Conservation (phyloP, 1,140 invertebrate species). For the Agraylea sexmaculata region DNA sequence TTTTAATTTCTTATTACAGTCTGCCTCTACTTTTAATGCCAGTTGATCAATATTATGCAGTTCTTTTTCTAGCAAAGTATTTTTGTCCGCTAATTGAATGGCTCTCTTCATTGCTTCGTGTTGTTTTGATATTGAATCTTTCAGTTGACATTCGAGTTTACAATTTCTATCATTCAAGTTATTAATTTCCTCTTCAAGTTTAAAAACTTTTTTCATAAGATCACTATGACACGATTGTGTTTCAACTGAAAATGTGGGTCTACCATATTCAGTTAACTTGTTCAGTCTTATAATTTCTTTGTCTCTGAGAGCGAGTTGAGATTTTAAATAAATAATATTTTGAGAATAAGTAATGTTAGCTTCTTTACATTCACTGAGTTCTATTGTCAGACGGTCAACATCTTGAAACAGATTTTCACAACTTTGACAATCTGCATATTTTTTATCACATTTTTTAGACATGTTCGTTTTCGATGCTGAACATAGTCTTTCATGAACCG, state of each 20-base stretch:
- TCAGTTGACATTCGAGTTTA: conserved; percentile 12
- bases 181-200: conserved; percentile 40
- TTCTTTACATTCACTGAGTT: conserved; percentile 26
- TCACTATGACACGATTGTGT: too few species aligned
- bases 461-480: conserved; percentile 22
- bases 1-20: conserved; percentile 42
- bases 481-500: conserved; percentile 23
- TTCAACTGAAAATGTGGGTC: conserved; percentile 40
- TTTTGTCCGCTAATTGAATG: conserved; percentile 52
- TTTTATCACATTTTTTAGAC: conserved; percentile 23
- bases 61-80: conserved; percentile 52
- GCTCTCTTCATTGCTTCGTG: conserved; percentile 62
- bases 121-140: conserved; percentile 50
- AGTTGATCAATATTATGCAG: conserved; percentile 53
- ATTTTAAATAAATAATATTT: conserved; percentile 32
- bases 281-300: conserved; percentile 51
- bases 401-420: conserved; percentile 8
- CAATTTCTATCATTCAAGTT: conserved; percentile 25
- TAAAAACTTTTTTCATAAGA: conserved; percentile 45
- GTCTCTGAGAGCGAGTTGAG: conserved; percentile 39
- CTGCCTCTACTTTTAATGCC: conserved; percentile 54
- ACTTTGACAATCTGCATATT: conserved; percentile 19
- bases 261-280: conserved; percentile 49
- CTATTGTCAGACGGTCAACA: conserved; percentile 15
- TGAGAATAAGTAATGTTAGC: conserved; percentile 29